Evolutionary conservation across 2,888 invertebrate species (phyloP).

Genomic region (Cheilosia grossa): DNA sequence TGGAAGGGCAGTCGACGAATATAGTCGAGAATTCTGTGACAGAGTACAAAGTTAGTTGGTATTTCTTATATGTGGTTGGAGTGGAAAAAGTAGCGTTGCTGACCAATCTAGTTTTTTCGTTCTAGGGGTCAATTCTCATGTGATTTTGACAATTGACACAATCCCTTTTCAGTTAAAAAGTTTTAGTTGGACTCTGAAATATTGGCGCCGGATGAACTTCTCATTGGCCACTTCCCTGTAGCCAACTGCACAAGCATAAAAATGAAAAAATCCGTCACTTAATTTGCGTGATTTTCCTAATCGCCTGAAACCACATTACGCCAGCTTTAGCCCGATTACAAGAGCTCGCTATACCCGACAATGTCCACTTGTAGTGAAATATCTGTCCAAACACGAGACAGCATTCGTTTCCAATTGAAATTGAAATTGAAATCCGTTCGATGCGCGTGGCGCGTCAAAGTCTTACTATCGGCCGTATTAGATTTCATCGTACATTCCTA

Average conservation of each 20-base stretch:
- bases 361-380: slow-evolving; percentile 55
- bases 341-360: slow-evolving; percentile 18
- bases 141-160: too few species aligned
- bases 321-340: slow-evolving; percentile 2
- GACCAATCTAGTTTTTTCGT: too few species aligned
- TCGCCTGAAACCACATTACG: slow-evolving; percentile 41
- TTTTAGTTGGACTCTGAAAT: too few species aligned
- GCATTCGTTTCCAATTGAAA: slow-evolving; percentile 21
- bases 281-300: slow-evolving; percentile 46
- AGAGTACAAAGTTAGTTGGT: too few species aligned
- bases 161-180: too few species aligned
- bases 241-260: not conserved
- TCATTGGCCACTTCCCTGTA: not conserved
- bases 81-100: too few species aligned
- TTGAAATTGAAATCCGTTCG: slow-evolving; percentile 26
- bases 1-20: too few species aligned
- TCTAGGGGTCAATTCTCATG: too few species aligned
- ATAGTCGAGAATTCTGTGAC: too few species aligned
- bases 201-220: not conserved
- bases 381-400: slow-evolving; percentile 64
- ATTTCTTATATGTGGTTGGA: too few species aligned
- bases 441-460: slow-evolving; percentile 45
- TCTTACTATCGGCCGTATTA: slow-evolving; percentile 42
- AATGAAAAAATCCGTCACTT: slow-evolving; percentile 43
- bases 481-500: slow-evolving; percentile 70